Conservation (phyloP, 2,888 invertebrate genomes). For the Macrophya alboannulata region DNA sequence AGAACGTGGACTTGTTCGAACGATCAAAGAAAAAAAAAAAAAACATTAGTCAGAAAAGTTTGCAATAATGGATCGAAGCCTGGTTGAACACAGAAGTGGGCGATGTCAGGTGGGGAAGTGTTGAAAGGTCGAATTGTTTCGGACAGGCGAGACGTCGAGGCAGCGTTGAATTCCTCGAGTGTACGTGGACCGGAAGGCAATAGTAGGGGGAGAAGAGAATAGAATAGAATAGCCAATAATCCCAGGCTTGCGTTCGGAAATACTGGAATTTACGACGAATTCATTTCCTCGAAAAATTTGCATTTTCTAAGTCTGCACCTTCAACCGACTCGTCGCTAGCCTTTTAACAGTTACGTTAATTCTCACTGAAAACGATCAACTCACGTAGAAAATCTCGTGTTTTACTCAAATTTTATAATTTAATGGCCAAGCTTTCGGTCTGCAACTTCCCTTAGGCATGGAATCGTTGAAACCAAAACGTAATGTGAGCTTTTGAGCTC, state of each 20-base stretch:
- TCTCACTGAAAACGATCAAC: conserved; percentile 12
- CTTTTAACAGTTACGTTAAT: background rate
- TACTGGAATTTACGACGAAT: background rate
- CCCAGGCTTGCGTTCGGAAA: conserved; percentile 21
- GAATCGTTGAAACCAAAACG: no score
- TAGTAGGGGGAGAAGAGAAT: background rate
- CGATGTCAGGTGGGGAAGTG: conserved; percentile 16
- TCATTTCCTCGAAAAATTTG: conserved; percentile 1
- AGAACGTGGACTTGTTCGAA: background rate
- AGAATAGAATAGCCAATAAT: conserved; percentile 39
- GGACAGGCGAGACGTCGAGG: conserved; percentile 35
- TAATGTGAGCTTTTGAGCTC: no score
- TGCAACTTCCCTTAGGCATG: background rate
- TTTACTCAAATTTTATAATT: no score
- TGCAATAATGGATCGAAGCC: conserved; percentile 36
- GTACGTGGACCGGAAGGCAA: conserved; percentile 40
- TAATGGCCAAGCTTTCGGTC: no score
- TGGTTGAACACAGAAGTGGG: conserved; percentile 18
- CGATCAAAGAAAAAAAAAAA: conserved; percentile 4
- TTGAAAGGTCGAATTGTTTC: conserved; percentile 37
- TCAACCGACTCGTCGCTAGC: background rate
- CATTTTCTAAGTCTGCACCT: background rate
- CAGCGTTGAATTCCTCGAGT: conserved; percentile 10
- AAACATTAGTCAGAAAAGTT: background rate
- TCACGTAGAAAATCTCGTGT: background rate